phyloP scores from a whole-genome alignment of 2,888 invertebrate species.

The Rutpela maculata region DNA sequence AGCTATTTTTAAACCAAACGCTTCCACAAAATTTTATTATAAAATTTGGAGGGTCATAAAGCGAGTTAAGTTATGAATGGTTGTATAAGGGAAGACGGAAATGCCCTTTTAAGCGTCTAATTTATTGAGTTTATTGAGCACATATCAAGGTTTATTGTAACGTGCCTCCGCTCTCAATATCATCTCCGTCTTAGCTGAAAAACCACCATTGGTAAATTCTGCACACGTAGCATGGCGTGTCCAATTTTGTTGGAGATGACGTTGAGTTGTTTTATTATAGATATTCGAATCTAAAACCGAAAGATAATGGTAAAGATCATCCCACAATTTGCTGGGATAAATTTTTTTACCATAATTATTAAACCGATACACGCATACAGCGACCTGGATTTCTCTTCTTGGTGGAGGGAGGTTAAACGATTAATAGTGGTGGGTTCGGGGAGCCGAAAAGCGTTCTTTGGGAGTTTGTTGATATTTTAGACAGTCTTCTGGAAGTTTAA shows the following conservation, averaged over 20 bases:
- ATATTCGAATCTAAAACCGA: constrained; percentile 64
- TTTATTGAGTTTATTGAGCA: constrained; percentile 67
- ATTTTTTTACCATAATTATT: constrained; percentile 31
- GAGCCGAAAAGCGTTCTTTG: too few relatives aligned
- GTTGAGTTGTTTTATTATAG: constrained; percentile 68
- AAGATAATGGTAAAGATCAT: constrained; percentile 62
- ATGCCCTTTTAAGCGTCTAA: constrained; percentile 64
- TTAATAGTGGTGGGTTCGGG: too few relatives aligned
- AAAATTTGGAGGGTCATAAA: neutral
- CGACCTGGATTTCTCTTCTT: neutral
- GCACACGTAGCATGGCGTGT: constrained; percentile 71
- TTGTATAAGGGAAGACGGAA: constrained; percentile 25
- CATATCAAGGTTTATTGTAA: constrained; percentile 66
- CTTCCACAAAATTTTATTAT: neutral
- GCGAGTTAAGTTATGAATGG: neutral
- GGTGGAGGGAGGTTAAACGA: neutral
- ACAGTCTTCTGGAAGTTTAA: too few relatives aligned
- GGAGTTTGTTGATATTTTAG: too few relatives aligned
- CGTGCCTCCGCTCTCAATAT: constrained; percentile 60
- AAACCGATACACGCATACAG: neutral
- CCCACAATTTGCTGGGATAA: constrained; percentile 57
- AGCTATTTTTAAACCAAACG: neutral
- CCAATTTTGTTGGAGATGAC: constrained; percentile 67
- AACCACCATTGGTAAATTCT: constrained; percentile 62
- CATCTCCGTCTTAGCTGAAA: constrained; percentile 48